phyloP scores from a whole-genome alignment of 2,888 invertebrate genomes.

The Stenodema calcarata region DNA sequence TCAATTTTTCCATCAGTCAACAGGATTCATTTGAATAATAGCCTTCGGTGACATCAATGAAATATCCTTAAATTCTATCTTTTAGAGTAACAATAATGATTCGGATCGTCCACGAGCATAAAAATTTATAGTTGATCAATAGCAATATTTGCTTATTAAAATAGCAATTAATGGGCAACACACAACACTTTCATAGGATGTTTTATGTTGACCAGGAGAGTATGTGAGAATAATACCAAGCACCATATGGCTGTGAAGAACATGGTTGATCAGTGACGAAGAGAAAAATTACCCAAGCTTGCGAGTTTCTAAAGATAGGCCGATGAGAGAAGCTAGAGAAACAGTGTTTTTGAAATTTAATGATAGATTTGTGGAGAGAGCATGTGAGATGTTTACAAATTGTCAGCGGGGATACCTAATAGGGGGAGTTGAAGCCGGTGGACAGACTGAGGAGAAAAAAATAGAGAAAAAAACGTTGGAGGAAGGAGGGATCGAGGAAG shows the following conservation, averaged over 20 bases:
- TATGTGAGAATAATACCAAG: too few relatives aligned
- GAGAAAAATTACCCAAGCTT: not conserved
- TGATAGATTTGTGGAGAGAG: not conserved
- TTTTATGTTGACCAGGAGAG: too few relatives aligned
- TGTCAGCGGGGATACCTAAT: not conserved
- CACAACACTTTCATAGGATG: too few relatives aligned
- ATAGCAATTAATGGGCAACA: too few relatives aligned
- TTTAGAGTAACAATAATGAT: too few relatives aligned
- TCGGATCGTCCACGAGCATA: too few relatives aligned
- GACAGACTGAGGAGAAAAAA: not conserved
- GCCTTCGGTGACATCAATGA: too few relatives aligned
- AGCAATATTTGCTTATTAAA: too few relatives aligned
- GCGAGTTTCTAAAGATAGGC: not conserved
- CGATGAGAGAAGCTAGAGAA: not conserved
- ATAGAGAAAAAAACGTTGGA: not conserved
- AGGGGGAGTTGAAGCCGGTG: not conserved
- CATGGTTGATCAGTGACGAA: not conserved
- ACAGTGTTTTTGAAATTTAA: constrained; percentile 10
- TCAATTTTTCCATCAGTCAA: too few relatives aligned
- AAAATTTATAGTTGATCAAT: too few relatives aligned
- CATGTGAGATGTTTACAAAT: constrained; percentile 20
- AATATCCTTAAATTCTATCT: too few relatives aligned
- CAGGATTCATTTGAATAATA: too few relatives aligned
- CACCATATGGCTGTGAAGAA: not conserved
- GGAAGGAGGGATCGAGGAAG: not conserved